Percentiles rank a stretch among this genome's conserved stretches.
phyloP scores from a whole-genome alignment of 2,888 invertebrate species.

The Sphinx pinastri region DNA sequence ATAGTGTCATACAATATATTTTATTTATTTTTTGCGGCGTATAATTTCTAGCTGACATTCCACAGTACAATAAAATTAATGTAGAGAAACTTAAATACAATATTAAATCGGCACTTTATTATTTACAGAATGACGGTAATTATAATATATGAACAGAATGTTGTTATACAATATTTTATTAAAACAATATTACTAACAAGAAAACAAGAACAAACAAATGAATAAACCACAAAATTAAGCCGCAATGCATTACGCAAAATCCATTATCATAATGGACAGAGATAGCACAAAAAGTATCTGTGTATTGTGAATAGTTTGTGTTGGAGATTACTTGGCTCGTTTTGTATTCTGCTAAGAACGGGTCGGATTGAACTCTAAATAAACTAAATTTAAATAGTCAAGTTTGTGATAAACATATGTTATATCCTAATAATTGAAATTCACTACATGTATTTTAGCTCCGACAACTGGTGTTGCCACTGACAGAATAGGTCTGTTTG shows the following conservation, averaged over 20 bases:
- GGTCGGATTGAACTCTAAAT: slow-evolving; percentile 7
- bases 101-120: background rate
- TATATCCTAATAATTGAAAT: slow-evolving; percentile 1
- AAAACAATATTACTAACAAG: background rate
- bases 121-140: background rate
- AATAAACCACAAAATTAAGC: slow-evolving; percentile 4
- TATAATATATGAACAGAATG: background rate
- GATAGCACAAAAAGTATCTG: slow-evolving; percentile 18
- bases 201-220: background rate
- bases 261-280: slow-evolving; percentile 22
- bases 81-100: background rate
- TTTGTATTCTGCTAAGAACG: slow-evolving; percentile 17
- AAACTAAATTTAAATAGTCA: background rate
- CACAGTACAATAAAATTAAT: background rate
- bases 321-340: slow-evolving; percentile 22
- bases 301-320: slow-evolving; percentile 21
- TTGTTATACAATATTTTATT: background rate
- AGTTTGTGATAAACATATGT: background rate
- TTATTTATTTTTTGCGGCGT: background rate
- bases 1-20: background rate
- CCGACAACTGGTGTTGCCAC: background rate
- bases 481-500: background rate
- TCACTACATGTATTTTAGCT: background rate
- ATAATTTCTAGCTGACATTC: background rate
- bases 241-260: slow-evolving; percentile 14